Conservation (phyloP, 2,113 vertebrate genomes). For the Trinectes maculatus region DNA sequence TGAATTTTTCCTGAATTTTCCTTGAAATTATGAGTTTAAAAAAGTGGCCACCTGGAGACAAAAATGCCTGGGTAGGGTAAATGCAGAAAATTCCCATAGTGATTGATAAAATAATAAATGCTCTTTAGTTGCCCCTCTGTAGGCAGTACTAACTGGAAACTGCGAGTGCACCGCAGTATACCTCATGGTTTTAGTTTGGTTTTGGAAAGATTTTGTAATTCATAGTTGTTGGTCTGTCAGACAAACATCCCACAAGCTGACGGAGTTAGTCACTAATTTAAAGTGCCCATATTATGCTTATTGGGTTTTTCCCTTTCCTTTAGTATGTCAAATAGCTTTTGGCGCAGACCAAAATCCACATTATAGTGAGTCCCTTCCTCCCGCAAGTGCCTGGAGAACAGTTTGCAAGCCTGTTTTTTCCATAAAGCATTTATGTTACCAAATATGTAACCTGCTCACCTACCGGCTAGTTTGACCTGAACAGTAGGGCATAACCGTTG, state of each 20-base stretch:
- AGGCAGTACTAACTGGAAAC: slow-evolving; percentile 14
- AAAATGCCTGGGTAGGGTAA: not conserved
- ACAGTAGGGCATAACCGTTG: too few relatives aligned
- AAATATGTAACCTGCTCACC: too few relatives aligned
- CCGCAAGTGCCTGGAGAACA: too few relatives aligned
- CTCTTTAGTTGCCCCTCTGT: not conserved
- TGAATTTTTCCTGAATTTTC: too few relatives aligned
- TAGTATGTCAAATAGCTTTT: not conserved
- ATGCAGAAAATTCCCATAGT: not conserved
- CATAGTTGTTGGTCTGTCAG: slow-evolving; percentile 21
- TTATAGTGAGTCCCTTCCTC: too few relatives aligned
- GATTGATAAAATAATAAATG: not conserved
- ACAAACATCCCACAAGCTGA: slow-evolving; percentile 9
- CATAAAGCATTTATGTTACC: too few relatives aligned
- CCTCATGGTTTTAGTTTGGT: not conserved
- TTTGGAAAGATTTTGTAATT: slow-evolving; percentile 26
- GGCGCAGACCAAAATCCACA: not conserved
- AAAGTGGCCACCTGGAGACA: not conserved
- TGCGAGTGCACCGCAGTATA: not conserved
- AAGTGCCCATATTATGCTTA: slow-evolving; percentile 6
- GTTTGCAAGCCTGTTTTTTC: too few relatives aligned
- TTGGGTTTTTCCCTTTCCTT: not conserved
- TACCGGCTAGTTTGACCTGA: too few relatives aligned
- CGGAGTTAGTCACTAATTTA: slow-evolving; percentile 14
- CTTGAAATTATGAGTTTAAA: too few relatives aligned